Base-by-base conservation (phyloP, 2,888 invertebrate species). In the Acronicta alni region DNA sequence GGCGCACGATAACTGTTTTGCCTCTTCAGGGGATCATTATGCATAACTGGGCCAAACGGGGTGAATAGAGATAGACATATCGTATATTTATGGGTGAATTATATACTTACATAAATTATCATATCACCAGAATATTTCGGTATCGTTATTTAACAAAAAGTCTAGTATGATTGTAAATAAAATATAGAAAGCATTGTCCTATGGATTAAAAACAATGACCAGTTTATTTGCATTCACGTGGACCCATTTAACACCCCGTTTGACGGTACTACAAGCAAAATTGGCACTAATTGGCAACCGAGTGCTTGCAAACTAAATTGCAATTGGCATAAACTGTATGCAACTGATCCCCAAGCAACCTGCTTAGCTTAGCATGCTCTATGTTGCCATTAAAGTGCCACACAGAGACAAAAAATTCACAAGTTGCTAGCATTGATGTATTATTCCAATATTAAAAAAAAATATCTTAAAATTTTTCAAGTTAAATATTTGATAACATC, bases 381-480 rank as follows among this genome's bases (percentile, higher is more conserved):
- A 68, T 82, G 77, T 84, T 83, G 74, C 69, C 73, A 59, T 58
- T 60, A 58, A 76, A 62, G 82, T 86, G 90, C 90, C 92, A 91
- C 92, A 89, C 88, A 84, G 87, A 81, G 61, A 47, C 20, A 32
- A 30, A 45, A 37, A 23, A 44, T 38, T 51, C 7, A 56, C 44
- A 38, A 81, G 82, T 89, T 89, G 87, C 88, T 89, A 89, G 88
- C 88, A 88, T 67, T 63, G 17, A 62, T 43, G 35, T 7, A 39
- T 26, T 10, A 26, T 26, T 23, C 23, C 3, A 23, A 23, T 26
- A 9, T 26, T 26, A 26, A 26, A 30, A 30, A 30, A 7, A 23
- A 26, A 26, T 9, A 26, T 26, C 3, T 10, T 26, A 2, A 2
- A 9, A 26, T 26, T 26, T 26, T 5, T 23, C 23, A 23, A 23